Conservation (phyloP, 53 echinoderm and acorn worm species). For the Patiria pectinifera region DNA sequence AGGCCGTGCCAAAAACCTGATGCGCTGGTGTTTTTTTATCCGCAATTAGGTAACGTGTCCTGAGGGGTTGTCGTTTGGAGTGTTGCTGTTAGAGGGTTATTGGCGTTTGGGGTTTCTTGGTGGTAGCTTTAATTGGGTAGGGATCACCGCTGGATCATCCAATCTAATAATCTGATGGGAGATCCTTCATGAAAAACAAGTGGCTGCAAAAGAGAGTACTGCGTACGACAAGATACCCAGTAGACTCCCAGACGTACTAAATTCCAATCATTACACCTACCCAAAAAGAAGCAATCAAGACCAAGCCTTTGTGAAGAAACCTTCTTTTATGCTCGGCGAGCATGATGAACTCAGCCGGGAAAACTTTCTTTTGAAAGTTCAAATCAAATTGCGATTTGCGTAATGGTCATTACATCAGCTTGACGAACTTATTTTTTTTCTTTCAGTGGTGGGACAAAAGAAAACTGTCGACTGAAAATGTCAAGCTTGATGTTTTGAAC, state of each 20-base stretch:
- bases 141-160: slow-evolving; percentile 25
- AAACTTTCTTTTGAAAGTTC: background rate
- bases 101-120: background rate
- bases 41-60: slow-evolving; percentile 35
- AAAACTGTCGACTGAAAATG: background rate
- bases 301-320: background rate
- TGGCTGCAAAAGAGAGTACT: background rate
- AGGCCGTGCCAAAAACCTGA: slow-evolving; percentile 20
- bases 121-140: background rate
- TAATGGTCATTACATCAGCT: background rate
- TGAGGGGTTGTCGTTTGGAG: slow-evolving; percentile 10
- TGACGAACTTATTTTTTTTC: background rate
- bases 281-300: background rate
- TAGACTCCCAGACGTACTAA: background rate
- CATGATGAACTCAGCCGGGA: no score
- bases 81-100: slow-evolving; percentile 9
- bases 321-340: background rate
- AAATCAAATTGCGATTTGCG: background rate
- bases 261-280: background rate
- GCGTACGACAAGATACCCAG: background rate
- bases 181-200: background rate
- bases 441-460: background rate
- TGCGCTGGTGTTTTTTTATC: slow-evolving; percentile 39
- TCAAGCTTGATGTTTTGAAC: background rate
- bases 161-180: slow-evolving; percentile 9